A percentile compares a stretch with the other conserved stretches of the same genome.
Evolutionary conservation across 1,140 invertebrate species (phyloP).

Genomic region (Odontomachus brunneus): DNA sequence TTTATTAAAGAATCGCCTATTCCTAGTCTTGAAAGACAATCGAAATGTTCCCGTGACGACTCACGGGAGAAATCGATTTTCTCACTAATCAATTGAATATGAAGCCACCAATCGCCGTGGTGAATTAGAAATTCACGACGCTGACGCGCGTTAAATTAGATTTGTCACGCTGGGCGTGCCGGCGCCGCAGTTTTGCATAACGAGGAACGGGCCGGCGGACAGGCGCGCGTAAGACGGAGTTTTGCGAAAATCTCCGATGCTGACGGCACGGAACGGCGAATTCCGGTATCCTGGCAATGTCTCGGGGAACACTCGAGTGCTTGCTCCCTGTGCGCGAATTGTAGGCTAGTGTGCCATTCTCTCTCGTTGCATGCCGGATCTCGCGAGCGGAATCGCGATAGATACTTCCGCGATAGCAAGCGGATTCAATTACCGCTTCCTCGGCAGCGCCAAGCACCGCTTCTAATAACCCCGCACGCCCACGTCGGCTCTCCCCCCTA

Average conservation of each 20-base stretch:
- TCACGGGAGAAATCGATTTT: slow-evolving; percentile 36
- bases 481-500: not conserved
- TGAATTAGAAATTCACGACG: slow-evolving; percentile 55
- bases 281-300: slow-evolving; percentile 33
- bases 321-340: not conserved
- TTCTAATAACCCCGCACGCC: slow-evolving; percentile 25
- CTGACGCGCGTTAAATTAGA: slow-evolving; percentile 67
- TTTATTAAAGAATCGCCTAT: no score
- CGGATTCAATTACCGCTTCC: slow-evolving; percentile 32
- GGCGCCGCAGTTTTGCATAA: slow-evolving; percentile 58
- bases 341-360: slow-evolving; percentile 27
- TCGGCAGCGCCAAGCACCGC: not conserved
- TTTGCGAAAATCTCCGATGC: not conserved
- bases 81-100: slow-evolving; percentile 56
- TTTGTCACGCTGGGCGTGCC: slow-evolving; percentile 68
- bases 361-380: not conserved
- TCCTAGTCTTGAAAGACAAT: no score
- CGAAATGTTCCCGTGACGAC: not conserved
- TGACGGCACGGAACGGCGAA: slow-evolving; percentile 15
- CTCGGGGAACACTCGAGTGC: not conserved
- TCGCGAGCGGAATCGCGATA: slow-evolving; percentile 12
- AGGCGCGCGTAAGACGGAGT: slow-evolving; percentile 20
- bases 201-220: slow-evolving; percentile 43
- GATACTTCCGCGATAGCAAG: slow-evolving; percentile 23
- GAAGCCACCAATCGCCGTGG: slow-evolving; percentile 40